These are phyloP conservation scores for Conistra vaccinii DNA, from an alignment of 2,888 invertebrate species.

Conservation along the genomic window DNA sequence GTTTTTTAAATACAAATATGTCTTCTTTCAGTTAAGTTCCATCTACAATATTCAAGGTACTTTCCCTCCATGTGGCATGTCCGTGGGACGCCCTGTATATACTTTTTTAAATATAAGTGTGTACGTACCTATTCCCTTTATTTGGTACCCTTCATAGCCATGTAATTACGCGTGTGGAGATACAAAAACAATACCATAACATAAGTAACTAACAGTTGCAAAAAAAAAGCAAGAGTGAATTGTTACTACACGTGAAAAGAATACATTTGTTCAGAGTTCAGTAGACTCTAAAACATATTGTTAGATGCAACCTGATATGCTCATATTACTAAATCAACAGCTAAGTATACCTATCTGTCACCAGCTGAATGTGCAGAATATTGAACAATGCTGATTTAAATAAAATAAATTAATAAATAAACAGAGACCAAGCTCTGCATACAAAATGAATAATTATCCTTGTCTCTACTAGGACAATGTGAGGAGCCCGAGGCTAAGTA, in stretches of 20 bases:
- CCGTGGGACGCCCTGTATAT: too few species aligned
- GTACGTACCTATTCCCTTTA: too few species aligned
- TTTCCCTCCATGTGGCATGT: too few species aligned
- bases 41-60: too few species aligned
- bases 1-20: too few species aligned
- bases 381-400: neutral
- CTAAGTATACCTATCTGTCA: neutral
- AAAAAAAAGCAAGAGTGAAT: neutral
- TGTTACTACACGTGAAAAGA: neutral
- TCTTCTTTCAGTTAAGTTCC: too few species aligned
- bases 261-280: neutral
- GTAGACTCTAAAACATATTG: neutral
- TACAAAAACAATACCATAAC: neutral
- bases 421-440: neutral
- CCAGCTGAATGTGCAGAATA: neutral
- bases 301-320: neutral
- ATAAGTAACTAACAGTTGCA: neutral
- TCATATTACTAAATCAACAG: neutral
- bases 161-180: too few species aligned
- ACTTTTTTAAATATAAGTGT: too few species aligned
- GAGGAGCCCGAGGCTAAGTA: too few species aligned
- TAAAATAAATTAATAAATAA: neutral
- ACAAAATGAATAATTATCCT: neutral
- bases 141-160: too few species aligned
- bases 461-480: neutral